Percentiles rank a stretch among this genome's conserved stretches.
Conservation (phyloP, 2,888 invertebrate species). For the Molanna angustata region DNA sequence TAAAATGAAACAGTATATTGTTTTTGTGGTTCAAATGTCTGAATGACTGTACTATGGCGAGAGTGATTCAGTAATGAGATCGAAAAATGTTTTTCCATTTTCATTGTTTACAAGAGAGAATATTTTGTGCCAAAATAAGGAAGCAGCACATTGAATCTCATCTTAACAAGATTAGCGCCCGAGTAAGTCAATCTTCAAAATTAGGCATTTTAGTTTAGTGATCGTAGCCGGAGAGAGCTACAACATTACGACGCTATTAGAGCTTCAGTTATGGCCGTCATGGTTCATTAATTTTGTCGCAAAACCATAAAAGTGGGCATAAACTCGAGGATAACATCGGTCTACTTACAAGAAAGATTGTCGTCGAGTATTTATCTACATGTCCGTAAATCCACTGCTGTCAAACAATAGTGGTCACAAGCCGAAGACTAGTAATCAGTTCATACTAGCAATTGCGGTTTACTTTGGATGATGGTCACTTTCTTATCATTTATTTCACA, state of each 20-base stretch:
- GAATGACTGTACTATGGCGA: too few relatives aligned
- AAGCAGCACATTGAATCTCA: constrained; percentile 6
- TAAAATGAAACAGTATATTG: too few relatives aligned
- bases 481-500: too few relatives aligned
- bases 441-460: too few relatives aligned
- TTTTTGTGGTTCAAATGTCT: too few relatives aligned
- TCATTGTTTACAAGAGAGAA: too few relatives aligned
- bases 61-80: too few relatives aligned
- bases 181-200: constrained; percentile 16
- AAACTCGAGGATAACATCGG: constrained; percentile 8
- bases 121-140: too few relatives aligned
- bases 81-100: too few relatives aligned
- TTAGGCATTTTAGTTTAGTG: constrained; percentile 12
- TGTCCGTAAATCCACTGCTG: not conserved
- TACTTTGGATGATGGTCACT: too few relatives aligned
- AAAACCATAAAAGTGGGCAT: constrained; percentile 23
- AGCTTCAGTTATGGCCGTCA: constrained; percentile 16
- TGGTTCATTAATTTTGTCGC: constrained; percentile 28
- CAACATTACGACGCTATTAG: constrained; percentile 4
- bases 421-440: too few relatives aligned
- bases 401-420: too few relatives aligned
- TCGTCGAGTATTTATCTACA: not conserved
- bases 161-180: constrained; percentile 9
- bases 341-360: not conserved
- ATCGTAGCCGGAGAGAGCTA: not conserved